A percentile compares a stretch with the other conserved stretches of the same genome.
Conservation (phyloP, 2,113 vertebrate species). For the Catharus fuscescens region DNA sequence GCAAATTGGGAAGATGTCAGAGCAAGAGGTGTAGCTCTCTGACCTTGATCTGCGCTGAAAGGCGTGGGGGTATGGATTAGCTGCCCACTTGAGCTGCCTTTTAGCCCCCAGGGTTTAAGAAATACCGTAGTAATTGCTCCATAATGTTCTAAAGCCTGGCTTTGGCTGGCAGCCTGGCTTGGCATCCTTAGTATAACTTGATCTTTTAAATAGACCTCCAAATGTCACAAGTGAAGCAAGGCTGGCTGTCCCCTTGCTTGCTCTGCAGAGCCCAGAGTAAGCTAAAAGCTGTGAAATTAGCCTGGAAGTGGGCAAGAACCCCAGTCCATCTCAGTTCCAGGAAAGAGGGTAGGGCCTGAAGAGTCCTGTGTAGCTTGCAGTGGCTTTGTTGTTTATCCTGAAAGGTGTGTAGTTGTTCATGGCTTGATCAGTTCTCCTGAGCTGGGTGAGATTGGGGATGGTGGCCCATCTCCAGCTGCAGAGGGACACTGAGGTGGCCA, state of each 20-base stretch:
- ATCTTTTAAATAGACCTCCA: slow-evolving; percentile 25
- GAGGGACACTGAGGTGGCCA: neutral
- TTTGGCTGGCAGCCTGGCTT: slow-evolving; percentile 36
- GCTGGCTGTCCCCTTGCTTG: neutral
- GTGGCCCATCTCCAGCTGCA: neutral
- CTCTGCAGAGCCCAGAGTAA: neutral
- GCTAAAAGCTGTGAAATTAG: neutral
- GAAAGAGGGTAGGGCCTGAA: neutral
- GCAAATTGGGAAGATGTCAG: neutral
- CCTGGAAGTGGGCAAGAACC: neutral
- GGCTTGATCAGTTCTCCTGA: neutral
- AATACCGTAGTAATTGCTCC: slow-evolving; percentile 2
- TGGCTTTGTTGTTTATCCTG: neutral
- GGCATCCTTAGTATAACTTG: neutral
- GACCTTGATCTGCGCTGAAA: neutral
- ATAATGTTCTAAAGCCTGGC: slow-evolving; percentile 11
- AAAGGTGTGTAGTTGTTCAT: neutral
- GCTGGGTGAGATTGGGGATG: neutral
- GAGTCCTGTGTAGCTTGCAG: neutral
- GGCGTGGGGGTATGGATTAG: neutral
- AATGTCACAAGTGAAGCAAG: neutral
- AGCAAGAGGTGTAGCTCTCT: neutral
- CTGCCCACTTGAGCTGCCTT: neutral
- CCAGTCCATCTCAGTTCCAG: accelerated
- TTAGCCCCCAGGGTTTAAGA: slow-evolving; percentile 7